Evolutionary conservation across 2,113 vertebrate species (phyloP).

Genomic region (Bothrops jararaca): DNA sequence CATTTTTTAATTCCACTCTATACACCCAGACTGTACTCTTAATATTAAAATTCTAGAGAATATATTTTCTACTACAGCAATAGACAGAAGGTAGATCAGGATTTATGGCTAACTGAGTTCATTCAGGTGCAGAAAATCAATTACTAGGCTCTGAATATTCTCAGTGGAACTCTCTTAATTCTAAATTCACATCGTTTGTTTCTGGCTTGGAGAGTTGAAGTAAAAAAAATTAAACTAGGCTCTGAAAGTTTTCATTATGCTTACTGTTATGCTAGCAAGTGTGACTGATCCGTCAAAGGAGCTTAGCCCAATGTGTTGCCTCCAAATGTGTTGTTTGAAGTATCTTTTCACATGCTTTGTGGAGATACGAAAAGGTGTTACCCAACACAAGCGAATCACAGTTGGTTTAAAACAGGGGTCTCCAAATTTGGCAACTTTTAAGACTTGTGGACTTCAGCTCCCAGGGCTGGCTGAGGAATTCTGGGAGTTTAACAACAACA

Average conservation of each 20-base stretch:
- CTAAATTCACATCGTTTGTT: neutral
- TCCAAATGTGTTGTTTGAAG: neutral
- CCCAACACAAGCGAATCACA: neutral
- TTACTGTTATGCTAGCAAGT: neutral
- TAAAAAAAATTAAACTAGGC: neutral
- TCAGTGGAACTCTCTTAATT: neutral
- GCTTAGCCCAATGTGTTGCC: neutral
- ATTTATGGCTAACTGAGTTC: neutral
- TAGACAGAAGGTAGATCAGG: neutral
- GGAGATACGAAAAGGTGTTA: neutral
- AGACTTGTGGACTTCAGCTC: too few relatives aligned
- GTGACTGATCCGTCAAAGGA: neutral
- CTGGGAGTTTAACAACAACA: too few relatives aligned
- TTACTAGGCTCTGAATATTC: neutral
- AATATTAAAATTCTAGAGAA: neutral
- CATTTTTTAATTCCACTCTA: neutral
- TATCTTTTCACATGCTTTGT: neutral
- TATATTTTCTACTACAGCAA: neutral
- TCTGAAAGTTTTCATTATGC: neutral
- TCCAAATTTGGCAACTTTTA: too few relatives aligned
- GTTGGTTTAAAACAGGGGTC: neutral
- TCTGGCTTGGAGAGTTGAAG: neutral
- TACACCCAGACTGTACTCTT: neutral
- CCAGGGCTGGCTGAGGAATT: too few relatives aligned
- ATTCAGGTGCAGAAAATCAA: neutral